Evolutionary conservation across 2,797 vertebrate species (phyloP).

Genomic region (Chiloscyllium punctatum): DNA sequence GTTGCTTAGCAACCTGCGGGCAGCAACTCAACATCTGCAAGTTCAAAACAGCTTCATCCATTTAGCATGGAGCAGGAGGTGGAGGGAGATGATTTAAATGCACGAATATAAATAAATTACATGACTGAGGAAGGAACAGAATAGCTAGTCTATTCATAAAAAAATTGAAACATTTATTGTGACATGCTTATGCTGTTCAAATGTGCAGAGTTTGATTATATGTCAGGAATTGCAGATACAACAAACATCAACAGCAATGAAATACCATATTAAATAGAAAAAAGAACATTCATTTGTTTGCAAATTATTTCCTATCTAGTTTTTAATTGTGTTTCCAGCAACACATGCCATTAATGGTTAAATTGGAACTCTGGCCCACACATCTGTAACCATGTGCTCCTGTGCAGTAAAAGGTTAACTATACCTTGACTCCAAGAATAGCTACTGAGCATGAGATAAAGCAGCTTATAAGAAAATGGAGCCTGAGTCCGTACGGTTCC

Average conservation of each 20-base stretch:
- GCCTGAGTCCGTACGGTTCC: too few relatives aligned
- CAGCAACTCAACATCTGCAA: slow-evolving; percentile 28
- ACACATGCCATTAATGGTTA: neutral
- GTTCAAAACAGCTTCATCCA: slow-evolving; percentile 21
- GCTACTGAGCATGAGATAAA: too few relatives aligned
- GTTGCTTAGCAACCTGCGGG: slow-evolving; percentile 14
- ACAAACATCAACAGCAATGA: neutral
- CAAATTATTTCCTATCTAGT: neutral
- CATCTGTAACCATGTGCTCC: neutral
- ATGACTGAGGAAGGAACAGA: neutral
- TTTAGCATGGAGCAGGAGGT: neutral
- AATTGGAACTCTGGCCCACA: neutral
- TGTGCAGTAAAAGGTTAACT: too few relatives aligned
- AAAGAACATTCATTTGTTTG: neutral
- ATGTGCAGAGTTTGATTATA: neutral
- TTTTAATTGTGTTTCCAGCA: neutral
- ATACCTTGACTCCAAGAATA: too few relatives aligned
- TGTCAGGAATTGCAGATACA: neutral
- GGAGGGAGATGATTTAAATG: neutral
- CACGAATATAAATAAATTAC: neutral
- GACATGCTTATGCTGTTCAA: neutral
- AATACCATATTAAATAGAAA: neutral
- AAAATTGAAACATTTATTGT: neutral
- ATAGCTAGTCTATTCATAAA: neutral
- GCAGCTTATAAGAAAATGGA: too few relatives aligned